phyloP scores from a whole-genome alignment of 2,113 vertebrate genomes.

The Archilochus colubris region DNA sequence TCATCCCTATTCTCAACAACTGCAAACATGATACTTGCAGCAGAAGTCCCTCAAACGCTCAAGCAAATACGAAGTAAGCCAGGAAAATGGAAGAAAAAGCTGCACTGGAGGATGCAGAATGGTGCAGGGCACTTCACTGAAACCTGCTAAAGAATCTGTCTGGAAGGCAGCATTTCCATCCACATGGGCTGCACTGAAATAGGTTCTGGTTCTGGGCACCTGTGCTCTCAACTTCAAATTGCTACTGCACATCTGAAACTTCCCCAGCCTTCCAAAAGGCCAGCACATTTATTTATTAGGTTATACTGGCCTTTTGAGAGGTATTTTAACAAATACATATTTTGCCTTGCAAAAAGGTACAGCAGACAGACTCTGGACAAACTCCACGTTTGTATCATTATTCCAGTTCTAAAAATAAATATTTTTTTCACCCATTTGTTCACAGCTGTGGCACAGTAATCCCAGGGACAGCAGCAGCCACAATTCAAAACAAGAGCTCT shows the following conservation, averaged over 20 bases:
- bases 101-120: not conserved
- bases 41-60: fast-evolving
- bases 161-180: not conserved
- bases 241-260: not conserved
- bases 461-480: slow-evolving; percentile 15
- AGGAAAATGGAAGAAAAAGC: not conserved
- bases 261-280: not conserved
- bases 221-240: not conserved
- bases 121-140: not conserved
- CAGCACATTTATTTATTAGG: not conserved
- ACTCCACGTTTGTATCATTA: slow-evolving; percentile 37
- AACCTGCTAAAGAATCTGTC: not conserved
- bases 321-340: slow-evolving; percentile 2
- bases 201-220: not conserved
- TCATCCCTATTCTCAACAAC: not conserved
- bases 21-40: not conserved
- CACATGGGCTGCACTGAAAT: not conserved
- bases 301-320: slow-evolving; percentile 40
- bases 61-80: not conserved
- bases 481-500: not conserved
- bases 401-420: slow-evolving; percentile 44
- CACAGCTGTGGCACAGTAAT: not conserved
- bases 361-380: slow-evolving; percentile 12
- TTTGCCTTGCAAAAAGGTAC: slow-evolving; percentile 46
- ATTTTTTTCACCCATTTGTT: slow-evolving; percentile 1